These are phyloP conservation scores for Plagodis dolabraria DNA, from an alignment of 2,888 invertebrate species.

Conservation along the genomic window DNA sequence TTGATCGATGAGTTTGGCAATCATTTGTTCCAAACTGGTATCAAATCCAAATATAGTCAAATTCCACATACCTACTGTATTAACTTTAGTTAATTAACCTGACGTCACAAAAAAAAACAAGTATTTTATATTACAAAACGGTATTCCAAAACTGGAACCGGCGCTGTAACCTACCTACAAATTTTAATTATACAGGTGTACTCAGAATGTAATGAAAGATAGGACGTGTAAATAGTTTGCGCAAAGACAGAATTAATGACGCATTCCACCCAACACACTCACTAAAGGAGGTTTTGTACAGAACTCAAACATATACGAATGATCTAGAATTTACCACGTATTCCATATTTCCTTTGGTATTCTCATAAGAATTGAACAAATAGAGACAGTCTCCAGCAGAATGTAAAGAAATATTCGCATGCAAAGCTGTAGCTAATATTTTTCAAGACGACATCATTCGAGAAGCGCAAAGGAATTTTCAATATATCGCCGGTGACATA, in stretches of 20 bases:
- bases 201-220: not conserved
- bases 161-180: not conserved
- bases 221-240: not conserved
- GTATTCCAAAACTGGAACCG: conserved; percentile 4
- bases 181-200: not conserved
- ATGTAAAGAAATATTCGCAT: conserved; percentile 22
- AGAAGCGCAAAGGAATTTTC: conserved; percentile 22
- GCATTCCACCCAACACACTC: too few relatives aligned
- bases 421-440: conserved; percentile 17
- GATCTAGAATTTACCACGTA: not conserved
- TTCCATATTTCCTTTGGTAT: conserved; percentile 6
- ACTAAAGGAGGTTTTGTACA: too few relatives aligned
- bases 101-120: conserved; percentile 6
- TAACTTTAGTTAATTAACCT: too few relatives aligned
- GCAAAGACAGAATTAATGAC: not conserved
- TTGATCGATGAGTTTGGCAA: too few relatives aligned
- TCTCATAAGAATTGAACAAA: conserved; percentile 19
- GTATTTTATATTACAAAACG: conserved; percentile 12
- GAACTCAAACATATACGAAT: too few relatives aligned
- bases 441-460: conserved; percentile 19
- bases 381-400: conserved; percentile 12
- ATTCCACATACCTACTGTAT: too few relatives aligned
- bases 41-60: too few relatives aligned
- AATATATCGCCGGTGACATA: conserved; percentile 22
- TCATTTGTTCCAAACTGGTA: too few relatives aligned